phyloP scores from a whole-genome alignment of 2,113 vertebrate species.

The human region GRCh38 chr6:163308501-163309000 shows the following conservation, averaged over 20 bases:
- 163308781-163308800: not conserved
- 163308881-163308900: not conserved
- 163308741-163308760: not conserved
- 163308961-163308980: not conserved
- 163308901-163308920: slow-evolving; percentile 62
- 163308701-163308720: not conserved
- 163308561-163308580: no score
- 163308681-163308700: not conserved
- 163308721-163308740: not conserved
- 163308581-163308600: no score
- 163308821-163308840: not conserved
- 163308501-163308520: no score
- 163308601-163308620: no score
- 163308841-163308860: not conserved
- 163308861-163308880: not conserved
- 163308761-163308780: not conserved
- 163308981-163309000: slow-evolving; percentile 45
- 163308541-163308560: no score
- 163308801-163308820: slow-evolving; percentile 3
- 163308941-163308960: not conserved
- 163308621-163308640: not conserved
- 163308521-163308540: no score
- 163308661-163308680: not conserved
- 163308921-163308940: not conserved
- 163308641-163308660: not conserved